Base-by-base conservation (phyloP, 2,888 invertebrate genomes). In the Diploptera punctata region DNA sequence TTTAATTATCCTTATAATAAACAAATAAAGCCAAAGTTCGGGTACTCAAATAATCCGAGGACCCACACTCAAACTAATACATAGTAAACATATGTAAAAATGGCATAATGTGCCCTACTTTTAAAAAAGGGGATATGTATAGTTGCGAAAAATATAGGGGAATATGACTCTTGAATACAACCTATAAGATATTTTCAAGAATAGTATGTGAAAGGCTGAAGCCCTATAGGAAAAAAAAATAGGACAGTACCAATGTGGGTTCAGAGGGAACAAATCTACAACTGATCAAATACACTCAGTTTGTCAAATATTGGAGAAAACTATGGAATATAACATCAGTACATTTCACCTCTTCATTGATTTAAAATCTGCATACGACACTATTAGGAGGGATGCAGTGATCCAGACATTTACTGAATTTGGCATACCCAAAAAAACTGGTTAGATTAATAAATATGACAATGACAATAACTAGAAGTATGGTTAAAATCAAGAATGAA, bases 101-200 rank as follows among this genome's bases (percentile, higher is more conserved):
- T 16, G 49, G 16, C 9, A 49, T 49, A 10, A 49, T 49, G n/a
- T 49, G 49, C 49, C 16, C 16, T 16, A 49, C n/a, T 49, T 13
- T 44, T 19, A 75, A 26, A 49, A 65, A 61, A 2, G 31, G 26
- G 26, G 52, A 24, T 16, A 52, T 5, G 21, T 49, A n/a, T 13
- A 44, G 10, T 65, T 16, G 29, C 65, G 13, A 38, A 33, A 71
- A 60, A 43, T 31, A 61, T 43, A 49, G 26, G 21, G 38, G 29
- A 26, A 49, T 69, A 71, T 18, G 16, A 44, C 52, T 52, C 10
- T 52, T 52, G 52, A 19, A 21, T 21, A n/a, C n/a, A 52, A 52
- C n/a, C 18, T 52, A 1, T n/a, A 52, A 3, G n/a, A n/a, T 52
- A 52, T 21, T 52, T 19, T 52, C 52, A 16, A 16, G 9, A 10